phyloP scores from a whole-genome alignment of 2,888 invertebrate genomes.

The Smittia sp. region DNA sequence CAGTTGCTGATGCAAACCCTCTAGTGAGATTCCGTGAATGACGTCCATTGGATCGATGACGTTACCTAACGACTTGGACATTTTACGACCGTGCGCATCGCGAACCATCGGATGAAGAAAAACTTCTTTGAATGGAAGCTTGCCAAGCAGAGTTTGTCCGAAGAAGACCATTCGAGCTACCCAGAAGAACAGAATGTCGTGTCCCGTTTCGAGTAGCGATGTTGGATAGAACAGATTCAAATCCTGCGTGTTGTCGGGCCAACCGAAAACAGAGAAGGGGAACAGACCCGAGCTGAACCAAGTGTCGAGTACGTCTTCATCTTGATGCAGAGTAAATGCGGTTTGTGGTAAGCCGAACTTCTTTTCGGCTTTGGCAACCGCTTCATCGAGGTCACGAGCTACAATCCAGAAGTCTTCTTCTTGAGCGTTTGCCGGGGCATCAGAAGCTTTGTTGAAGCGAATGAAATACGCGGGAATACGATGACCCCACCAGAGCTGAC shows the following conservation, averaged over 20 bases:
- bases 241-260: conserved; percentile 80
- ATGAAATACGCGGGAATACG: conserved; percentile 92
- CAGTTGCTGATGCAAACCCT: conserved; percentile 74
- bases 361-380: conserved; percentile 71
- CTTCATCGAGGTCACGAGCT: conserved; percentile 71
- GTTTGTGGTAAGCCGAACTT: conserved; percentile 61
- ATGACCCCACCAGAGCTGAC: conserved; percentile 99
- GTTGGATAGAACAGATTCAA: conserved; percentile 87
- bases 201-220: conserved; percentile 90
- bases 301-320: conserved; percentile 96
- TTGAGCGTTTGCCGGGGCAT: conserved; percentile 52
- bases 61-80: conserved; percentile 98
- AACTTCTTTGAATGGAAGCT: conserved; percentile 89
- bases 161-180: conserved; percentile 99
- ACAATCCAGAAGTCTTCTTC: conserved; percentile 72
- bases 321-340: conserved; percentile 64
- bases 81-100: conserved; percentile 97
- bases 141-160: conserved; percentile 82
- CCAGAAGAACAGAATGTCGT: conserved; percentile 99
- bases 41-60: conserved; percentile 97
- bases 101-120: conserved; percentile 96
- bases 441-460: conserved; percentile 55
- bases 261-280: conserved; percentile 95
- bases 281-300: conserved; percentile 98
- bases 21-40: conserved; percentile 78